A percentile compares a stretch with the other conserved stretches of the same genome.
These are phyloP conservation scores for Linyphia triangularis DNA, from an alignment of 2,888 invertebrate genomes.

Conservation along the genomic window DNA sequence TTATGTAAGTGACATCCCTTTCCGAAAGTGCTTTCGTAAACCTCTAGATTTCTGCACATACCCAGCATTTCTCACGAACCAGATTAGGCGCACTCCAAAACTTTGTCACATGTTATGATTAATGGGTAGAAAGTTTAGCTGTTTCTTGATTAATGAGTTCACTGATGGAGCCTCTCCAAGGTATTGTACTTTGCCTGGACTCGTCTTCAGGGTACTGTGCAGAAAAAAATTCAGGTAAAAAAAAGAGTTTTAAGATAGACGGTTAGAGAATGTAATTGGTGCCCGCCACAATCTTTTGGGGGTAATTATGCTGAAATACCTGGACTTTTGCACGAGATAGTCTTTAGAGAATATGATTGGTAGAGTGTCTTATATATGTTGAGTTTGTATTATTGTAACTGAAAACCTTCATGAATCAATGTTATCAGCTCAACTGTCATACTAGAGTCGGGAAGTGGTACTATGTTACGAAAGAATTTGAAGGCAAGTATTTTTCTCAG, in stretches of 20 bases:
- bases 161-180: constrained; percentile 38
- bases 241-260: constrained; percentile 26
- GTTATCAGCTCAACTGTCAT: no score
- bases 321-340: neutral
- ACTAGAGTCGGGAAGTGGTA: no score
- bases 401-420: neutral
- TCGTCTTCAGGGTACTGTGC: neutral
- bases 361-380: neutral
- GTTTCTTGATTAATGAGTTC: constrained; percentile 63
- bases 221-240: neutral
- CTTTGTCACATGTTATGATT: constrained; percentile 63
- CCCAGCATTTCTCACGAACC: constrained; percentile 26
- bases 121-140: constrained; percentile 59
- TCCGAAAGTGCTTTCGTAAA: neutral
- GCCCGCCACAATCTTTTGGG: neutral
- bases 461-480: no score
- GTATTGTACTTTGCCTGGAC: neutral
- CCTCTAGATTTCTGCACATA: constrained; percentile 2
- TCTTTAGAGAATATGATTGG: neutral
- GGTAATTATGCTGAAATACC: constrained; percentile 4
- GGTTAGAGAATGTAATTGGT: constrained; percentile 5
- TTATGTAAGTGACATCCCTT: constrained; percentile 40
- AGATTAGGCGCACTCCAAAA: constrained; percentile 42
- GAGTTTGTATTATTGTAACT: neutral
- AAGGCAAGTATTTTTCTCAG: no score